Evolutionary conservation across 2,888 invertebrate species (phyloP), one percentile per base, ranked within the genome.

Genomic region (Lithodes maja): DNA sequence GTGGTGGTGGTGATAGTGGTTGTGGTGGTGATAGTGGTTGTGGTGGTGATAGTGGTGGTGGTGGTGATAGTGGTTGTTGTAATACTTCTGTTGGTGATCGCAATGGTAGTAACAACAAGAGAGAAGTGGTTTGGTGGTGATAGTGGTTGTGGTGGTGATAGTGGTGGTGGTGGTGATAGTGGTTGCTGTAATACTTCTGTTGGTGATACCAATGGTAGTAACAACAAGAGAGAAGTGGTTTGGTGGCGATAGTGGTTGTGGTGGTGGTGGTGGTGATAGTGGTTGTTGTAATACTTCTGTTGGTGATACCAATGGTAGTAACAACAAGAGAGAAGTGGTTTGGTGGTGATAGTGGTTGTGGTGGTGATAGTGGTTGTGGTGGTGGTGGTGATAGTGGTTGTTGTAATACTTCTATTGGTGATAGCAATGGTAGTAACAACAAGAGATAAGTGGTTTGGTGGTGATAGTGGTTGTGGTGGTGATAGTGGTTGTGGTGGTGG

Each of bases 1-100:
- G 71, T 71, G n/a, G n/a, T 71, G n/a, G 71, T 71, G n/a, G 71
- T 71, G n/a, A 71, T 5, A 55, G 55, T n/a, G n/a, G n/a, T n/a
- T n/a, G n/a, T n/a, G n/a, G n/a, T n/a, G n/a, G n/a, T n/a, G n/a
- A n/a, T n/a, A n/a, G n/a, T n/a, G n/a, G n/a, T n/a, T n/a, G n/a
- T n/a, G n/a, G n/a, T n/a, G n/a, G n/a, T n/a, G n/a, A n/a, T n/a
- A n/a, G n/a, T n/a, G n/a, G n/a, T n/a, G n/a, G n/a, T n/a, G n/a
- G n/a, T n/a, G n/a, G n/a, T n/a, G n/a, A n/a, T n/a, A n/a, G n/a
- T n/a, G n/a, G n/a, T n/a, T n/a, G n/a, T n/a, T n/a, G n/a, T n/a
- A n/a, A n/a, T n/a, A n/a, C n/a, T n/a, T n/a, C n/a, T n/a, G n/a
- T n/a, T n/a, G n/a, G n/a, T n/a, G n/a, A n/a, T n/a, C n/a, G n/a